Percentiles rank a stretch among this genome's conserved stretches.
phyloP scores from a whole-genome alignment of 2,797 vertebrate species.

The Typhlichthys eigenmanni region DNA sequence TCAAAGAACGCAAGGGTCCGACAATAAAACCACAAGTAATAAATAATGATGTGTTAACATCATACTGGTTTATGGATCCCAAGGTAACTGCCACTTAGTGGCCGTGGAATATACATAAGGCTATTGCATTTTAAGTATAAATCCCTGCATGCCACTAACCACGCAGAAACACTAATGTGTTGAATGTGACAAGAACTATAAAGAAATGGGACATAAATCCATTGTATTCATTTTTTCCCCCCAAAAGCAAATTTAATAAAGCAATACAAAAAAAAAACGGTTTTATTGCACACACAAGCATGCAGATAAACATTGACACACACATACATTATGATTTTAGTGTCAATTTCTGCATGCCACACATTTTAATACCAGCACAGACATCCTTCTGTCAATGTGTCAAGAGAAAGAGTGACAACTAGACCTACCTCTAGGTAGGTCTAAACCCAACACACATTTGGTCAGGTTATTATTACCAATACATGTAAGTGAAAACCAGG shows the following conservation, averaged over 20 bases:
- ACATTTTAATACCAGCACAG: not conserved
- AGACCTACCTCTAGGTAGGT: not conserved
- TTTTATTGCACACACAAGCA: conserved; percentile 13
- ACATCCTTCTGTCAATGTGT: not conserved
- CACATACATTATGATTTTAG: not conserved
- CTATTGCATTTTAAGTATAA: conserved; percentile 5
- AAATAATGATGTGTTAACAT: not conserved
- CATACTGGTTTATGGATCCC: conserved; percentile 2
- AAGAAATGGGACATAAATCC: conserved; percentile 3
- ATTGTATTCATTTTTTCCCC: not conserved
- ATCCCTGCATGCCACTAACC: conserved; percentile 1
- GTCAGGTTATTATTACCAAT: conserved; percentile 10
- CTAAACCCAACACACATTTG: not conserved
- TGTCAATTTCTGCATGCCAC: not conserved
- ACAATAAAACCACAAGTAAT: not conserved
- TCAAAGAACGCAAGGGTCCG: not conserved
- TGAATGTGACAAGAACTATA: conserved; percentile 5
- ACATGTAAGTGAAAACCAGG: conserved; percentile 23
- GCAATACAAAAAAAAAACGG: conserved; percentile 6
- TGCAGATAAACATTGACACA: conserved; percentile 3
- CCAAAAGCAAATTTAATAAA: not conserved
- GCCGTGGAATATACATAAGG: conserved; percentile 8
- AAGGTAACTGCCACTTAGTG: conserved; percentile 11
- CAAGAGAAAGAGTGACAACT: not conserved
- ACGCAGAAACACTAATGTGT: not conserved